A percentile compares a stretch with the other conserved stretches of the same genome.
These are phyloP conservation scores for Antechinus flavipes DNA, from an alignment of 2,113 vertebrate species.

Conservation along the genomic window DNA sequence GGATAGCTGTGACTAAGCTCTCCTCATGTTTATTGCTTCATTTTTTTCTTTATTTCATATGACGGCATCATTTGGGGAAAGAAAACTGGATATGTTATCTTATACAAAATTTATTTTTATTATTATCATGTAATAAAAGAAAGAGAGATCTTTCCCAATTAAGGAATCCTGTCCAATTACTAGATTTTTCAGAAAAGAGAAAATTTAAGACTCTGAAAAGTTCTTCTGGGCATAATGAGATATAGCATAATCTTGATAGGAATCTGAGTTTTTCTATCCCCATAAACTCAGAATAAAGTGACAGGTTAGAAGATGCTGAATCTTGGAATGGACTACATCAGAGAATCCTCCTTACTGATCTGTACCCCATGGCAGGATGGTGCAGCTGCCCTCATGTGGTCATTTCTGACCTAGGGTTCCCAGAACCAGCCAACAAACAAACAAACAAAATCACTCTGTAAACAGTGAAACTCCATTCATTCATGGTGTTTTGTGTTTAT, in stretches of 20 bases:
- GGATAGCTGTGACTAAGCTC: neutral
- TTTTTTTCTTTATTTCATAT: constrained; percentile 31
- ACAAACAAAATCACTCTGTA: neutral
- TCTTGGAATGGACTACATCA: neutral
- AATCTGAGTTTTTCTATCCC: neutral
- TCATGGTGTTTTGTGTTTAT: neutral
- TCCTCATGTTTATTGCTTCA: constrained; percentile 6
- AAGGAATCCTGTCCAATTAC: constrained; percentile 6
- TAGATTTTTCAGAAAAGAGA: neutral
- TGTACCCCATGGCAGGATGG: neutral
- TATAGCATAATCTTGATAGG: neutral
- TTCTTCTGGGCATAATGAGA: neutral
- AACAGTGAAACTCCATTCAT: neutral
- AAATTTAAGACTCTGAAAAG: neutral
- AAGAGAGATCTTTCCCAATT: constrained; percentile 11
- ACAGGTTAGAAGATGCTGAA: neutral
- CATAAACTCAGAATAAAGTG: neutral
- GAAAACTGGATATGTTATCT: constrained; percentile 11
- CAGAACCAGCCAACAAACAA: neutral
- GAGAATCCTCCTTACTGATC: neutral
- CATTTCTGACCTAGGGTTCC: neutral
- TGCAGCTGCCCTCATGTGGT: neutral
- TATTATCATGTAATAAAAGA: constrained; percentile 11
- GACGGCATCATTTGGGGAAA: constrained; percentile 12
- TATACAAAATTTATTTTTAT: neutral